Conservation (phyloP, 2,888 invertebrate genomes). For the Diaperis boleti region DNA sequence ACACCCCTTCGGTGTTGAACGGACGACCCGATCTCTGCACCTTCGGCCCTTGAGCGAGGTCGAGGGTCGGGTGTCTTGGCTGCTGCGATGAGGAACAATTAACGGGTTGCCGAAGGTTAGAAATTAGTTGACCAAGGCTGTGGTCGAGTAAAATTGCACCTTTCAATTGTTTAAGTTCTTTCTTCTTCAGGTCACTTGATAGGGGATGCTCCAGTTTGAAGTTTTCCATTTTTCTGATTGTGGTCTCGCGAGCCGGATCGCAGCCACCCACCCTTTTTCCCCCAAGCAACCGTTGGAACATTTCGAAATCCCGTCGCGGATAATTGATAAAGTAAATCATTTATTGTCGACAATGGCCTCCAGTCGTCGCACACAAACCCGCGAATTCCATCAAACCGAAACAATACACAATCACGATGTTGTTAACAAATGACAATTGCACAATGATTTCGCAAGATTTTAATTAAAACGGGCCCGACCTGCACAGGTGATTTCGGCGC, state of each 20-base stretch:
- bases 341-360: slow-evolving; percentile 42
- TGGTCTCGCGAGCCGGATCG: no score
- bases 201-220: no score
- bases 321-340: slow-evolving; percentile 47
- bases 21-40: slow-evolving; percentile 14
- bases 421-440: slow-evolving; percentile 58
- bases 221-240: no score
- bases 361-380: slow-evolving; percentile 5
- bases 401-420: slow-evolving; percentile 59
- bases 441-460: slow-evolving; percentile 52
- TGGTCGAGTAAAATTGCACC: no score
- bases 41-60: slow-evolving; percentile 5
- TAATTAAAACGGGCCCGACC: slow-evolving; percentile 38
- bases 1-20: slow-evolving; percentile 35
- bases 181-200: no score
- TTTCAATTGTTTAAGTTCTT: no score
- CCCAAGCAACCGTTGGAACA: not conserved
- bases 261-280: no score
- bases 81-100: no score
- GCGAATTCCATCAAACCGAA: slow-evolving; percentile 56
- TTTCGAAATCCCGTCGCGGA: slow-evolving; percentile 3
- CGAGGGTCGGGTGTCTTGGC: no score
- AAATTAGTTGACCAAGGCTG: no score
- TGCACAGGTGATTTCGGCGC: slow-evolving; percentile 33
- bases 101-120: no score